Evolutionary conservation across 2,888 invertebrate genomes (phyloP).

Genomic region (Chironomus riparius): DNA sequence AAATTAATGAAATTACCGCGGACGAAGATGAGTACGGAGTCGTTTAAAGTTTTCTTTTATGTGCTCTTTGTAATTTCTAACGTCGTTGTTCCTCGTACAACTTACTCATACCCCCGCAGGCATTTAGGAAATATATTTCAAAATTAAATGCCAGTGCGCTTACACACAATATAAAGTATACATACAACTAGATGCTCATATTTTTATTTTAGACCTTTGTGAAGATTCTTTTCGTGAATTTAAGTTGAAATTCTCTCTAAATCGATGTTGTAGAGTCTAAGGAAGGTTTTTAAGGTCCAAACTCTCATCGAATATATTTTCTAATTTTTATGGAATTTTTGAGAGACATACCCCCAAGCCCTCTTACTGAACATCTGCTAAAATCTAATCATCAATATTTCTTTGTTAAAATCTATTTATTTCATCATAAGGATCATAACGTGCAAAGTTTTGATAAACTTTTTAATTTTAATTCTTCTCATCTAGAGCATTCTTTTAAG

Average conservation of each 20-base stretch:
- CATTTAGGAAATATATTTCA: neutral
- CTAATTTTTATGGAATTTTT: too few relatives aligned
- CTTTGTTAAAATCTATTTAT: neutral
- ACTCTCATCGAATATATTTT: too few relatives aligned
- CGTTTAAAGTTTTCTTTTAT: conserved; percentile 2
- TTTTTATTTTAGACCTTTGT: neutral
- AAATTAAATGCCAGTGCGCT: neutral
- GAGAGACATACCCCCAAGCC: too few relatives aligned
- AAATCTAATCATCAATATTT: too few relatives aligned
- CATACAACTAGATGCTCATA: too few relatives aligned
- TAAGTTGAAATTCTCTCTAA: too few relatives aligned
- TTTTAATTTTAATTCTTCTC: neutral
- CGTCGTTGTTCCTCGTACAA: too few relatives aligned
- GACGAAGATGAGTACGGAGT: neutral
- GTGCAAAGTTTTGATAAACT: neutral
- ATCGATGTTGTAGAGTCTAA: too few relatives aligned
- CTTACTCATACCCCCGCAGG: neutral
- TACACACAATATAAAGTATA: neutral
- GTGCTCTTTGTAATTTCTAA: neutral
- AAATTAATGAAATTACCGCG: conserved; percentile 5
- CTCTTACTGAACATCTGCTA: too few relatives aligned
- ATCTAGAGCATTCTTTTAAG: neutral
- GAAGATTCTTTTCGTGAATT: neutral
- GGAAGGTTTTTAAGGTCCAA: too few relatives aligned
- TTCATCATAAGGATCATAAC: too few relatives aligned